These are phyloP conservation scores for Chesias legatella DNA, from an alignment of 2,888 invertebrate genomes.

Conservation along the genomic window DNA sequence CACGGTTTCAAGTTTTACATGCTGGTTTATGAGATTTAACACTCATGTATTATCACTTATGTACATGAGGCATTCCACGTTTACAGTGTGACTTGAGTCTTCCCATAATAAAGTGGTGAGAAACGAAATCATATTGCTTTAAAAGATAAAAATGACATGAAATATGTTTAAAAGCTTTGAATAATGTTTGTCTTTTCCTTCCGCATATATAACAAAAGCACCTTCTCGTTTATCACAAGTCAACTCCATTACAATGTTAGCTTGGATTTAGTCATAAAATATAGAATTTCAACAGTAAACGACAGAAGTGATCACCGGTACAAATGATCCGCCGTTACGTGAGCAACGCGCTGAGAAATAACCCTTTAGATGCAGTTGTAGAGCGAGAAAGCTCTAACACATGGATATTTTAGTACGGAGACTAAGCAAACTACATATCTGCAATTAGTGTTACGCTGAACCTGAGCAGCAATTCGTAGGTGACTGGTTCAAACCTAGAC, in stretches of 20 bases:
- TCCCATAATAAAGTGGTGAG: too few relatives aligned
- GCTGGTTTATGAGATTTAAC: too few relatives aligned
- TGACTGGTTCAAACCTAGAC: too few relatives aligned
- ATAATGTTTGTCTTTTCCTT: too few relatives aligned
- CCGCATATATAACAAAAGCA: neutral
- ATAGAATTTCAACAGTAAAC: conserved; percentile 45
- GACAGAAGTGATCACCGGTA: conserved; percentile 56
- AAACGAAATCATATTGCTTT: too few relatives aligned
- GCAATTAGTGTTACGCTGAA: neutral
- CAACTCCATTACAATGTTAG: conserved; percentile 11
- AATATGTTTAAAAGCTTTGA: too few relatives aligned
- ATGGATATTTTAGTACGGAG: conserved; percentile 19
- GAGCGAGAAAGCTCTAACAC: conserved; percentile 38
- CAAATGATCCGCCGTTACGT: conserved; percentile 59
- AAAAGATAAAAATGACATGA: too few relatives aligned
- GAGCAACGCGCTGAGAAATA: conserved; percentile 63
- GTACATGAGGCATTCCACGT: too few relatives aligned
- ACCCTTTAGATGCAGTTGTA: conserved; percentile 61
- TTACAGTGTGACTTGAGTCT: too few relatives aligned
- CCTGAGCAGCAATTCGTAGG: too few relatives aligned
- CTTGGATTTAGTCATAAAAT: conserved; percentile 32
- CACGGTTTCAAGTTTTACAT: too few relatives aligned
- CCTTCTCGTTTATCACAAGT: conserved; percentile 2
- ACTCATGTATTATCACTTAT: too few relatives aligned
- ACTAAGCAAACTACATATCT: neutral